Conservation (phyloP, 2,888 invertebrate species). For the Papilio gigon region DNA sequence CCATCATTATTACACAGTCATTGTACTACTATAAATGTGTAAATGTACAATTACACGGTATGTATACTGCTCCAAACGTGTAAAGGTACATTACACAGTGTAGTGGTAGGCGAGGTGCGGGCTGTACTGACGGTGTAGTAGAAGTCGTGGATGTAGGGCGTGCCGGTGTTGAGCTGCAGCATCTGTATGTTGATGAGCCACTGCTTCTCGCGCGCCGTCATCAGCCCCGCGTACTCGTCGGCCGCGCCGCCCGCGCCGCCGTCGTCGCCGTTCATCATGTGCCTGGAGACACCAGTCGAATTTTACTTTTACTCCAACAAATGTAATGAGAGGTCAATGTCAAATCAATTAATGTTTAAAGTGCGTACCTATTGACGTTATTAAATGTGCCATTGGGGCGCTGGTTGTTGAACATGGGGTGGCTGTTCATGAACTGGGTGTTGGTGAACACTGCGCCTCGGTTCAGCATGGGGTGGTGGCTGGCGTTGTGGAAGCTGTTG, state of each 20-base stretch:
- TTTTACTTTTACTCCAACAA: too few relatives aligned
- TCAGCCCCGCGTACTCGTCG: conserved; percentile 95
- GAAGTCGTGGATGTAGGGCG: conserved; percentile 98
- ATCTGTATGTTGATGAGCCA: conserved; percentile 98
- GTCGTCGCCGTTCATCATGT: conserved; percentile 66
- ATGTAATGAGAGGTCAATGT: too few relatives aligned
- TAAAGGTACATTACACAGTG: not conserved
- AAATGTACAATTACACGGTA: not conserved
- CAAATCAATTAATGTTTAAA: not conserved
- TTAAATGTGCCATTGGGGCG: conserved; percentile 63
- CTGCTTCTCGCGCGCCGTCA: conserved; percentile 97
- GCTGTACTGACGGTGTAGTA: conserved; percentile 90
- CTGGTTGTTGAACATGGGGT: conserved; percentile 60
- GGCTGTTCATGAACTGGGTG: conserved; percentile 55
- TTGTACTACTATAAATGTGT: too few relatives aligned
- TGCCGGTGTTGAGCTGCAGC: conserved; percentile 95
- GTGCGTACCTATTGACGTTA: conserved; percentile 53
- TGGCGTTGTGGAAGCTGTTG: conserved; percentile 72
- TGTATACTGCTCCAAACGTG: not conserved
- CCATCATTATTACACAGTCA: not conserved
- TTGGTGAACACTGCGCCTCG: conserved; percentile 54
- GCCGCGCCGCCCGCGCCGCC: conserved; percentile 52
- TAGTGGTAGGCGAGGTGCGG: not conserved
- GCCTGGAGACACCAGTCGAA: conserved; percentile 51
- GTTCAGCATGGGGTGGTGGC: conserved; percentile 73